Evolutionary conservation across 2,113 vertebrate species (phyloP), one percentile per base, ranked within the genome.

Genomic region (Plotosus lineatus): DNA sequence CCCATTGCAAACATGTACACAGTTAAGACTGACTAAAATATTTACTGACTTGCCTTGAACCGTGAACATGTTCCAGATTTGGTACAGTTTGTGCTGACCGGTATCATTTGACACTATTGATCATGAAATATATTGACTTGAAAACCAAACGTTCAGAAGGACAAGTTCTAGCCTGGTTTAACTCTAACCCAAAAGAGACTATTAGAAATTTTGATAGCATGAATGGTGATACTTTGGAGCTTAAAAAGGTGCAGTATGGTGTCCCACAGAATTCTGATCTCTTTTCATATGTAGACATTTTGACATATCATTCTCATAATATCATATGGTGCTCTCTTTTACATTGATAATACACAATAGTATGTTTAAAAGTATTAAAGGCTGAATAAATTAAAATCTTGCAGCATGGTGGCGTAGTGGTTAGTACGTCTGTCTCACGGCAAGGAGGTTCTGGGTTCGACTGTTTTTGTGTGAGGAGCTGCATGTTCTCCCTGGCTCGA

Each of bases 31-130:
- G 23, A 21, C 46, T 31, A 65, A 50, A 53, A 12, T 50, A 10
- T 28, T 53, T 4, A 21, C 9, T 74, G 31, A 10, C 63, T 66
- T 66, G 38, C 19, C 26, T 69, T 1, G 0, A 1, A 28, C 66
- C 46, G 38, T 44, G 21, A 42, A n/a, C 38, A 42, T 68, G 65
- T n/a, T 68, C n/a, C 21, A n/a, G 68, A 71, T 71, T 48, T 71
- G 42, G 68, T 46, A 46, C n/a, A 46, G n/a, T 26, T 15, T 19
- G 2, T 44, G 26, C 3, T 46, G 6, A 69, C 12, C 12, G 21
- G 42, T 42, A 69, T 69, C 14, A 69, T 69, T 69, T 28, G 12
- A 46, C 40, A 44, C n/a, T 8, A 69, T 3, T 69, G n/a, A 69
- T 69, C 66, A 48, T 71, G 19, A 65, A 23, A 19, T 63, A 0